Evolutionary conservation across 2,888 invertebrate genomes (phyloP).

Genomic region (Tipula unca): DNA sequence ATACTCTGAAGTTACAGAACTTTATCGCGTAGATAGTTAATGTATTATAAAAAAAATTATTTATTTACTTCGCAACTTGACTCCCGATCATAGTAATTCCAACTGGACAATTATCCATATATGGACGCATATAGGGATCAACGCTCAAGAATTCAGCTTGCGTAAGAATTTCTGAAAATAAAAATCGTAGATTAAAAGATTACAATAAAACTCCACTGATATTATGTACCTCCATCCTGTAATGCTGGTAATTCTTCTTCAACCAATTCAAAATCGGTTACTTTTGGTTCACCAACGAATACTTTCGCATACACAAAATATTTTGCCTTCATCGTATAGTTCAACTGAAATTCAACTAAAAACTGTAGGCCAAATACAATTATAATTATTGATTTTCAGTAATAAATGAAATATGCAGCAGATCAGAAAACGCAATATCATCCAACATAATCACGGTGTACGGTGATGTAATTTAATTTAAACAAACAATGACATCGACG

Average conservation of each 20-base stretch:
- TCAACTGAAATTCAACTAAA: background rate
- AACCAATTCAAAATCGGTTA: conserved; percentile 54
- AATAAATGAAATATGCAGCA: too few species aligned
- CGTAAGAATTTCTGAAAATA: conserved; percentile 49
- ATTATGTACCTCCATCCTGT: conserved; percentile 55
- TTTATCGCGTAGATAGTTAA: too few species aligned
- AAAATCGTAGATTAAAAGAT: background rate
- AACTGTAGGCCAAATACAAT: background rate
- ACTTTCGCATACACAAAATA: conserved; percentile 56
- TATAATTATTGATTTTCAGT: too few species aligned
- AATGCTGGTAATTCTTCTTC: conserved; percentile 58
- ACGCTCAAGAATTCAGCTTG: conserved; percentile 62
- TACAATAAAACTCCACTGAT: conserved; percentile 17
- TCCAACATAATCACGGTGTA: too few species aligned
- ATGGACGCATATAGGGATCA: conserved; percentile 62
- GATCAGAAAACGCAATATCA: background rate
- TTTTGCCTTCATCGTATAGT: conserved; percentile 48
- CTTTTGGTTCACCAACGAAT: conserved; percentile 59
- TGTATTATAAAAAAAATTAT: background rate
- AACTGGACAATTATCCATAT: conserved; percentile 46
- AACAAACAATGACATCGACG: too few species aligned
- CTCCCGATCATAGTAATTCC: conserved; percentile 61
- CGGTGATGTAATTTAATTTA: too few species aligned
- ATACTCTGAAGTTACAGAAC: too few species aligned
- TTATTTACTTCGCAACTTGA: conserved; percentile 57